phyloP scores from a whole-genome alignment of 2,888 invertebrate species.

The Aelia acuminata region DNA sequence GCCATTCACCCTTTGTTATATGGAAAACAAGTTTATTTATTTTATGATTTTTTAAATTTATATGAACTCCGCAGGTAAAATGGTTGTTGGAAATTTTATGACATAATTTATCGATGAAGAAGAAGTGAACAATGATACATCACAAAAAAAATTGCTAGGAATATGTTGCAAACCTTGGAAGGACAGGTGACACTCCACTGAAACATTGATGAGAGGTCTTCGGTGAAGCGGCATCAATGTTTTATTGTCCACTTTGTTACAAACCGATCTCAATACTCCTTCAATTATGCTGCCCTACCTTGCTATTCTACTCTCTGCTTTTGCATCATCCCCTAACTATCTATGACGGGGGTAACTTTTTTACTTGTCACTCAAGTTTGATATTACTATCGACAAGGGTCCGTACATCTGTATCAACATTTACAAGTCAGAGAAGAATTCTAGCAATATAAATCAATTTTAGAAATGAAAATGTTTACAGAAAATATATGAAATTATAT shows the following conservation, averaged over 20 bases:
- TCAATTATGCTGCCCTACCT: conserved; percentile 1
- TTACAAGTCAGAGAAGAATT: not conserved
- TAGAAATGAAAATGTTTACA: not conserved
- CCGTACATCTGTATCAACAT: not conserved
- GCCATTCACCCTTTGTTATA: no score
- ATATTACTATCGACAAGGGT: not conserved
- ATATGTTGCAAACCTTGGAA: not conserved
- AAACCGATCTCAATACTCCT: not conserved
- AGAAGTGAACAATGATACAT: not conserved
- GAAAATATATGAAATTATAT: no score
- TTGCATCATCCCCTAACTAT: not conserved
- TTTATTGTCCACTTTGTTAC: not conserved
- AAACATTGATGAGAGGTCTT: not conserved
- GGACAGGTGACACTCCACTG: not conserved
- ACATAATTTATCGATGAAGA: not conserved
- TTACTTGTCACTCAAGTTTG: not conserved
- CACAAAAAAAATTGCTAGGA: not conserved
- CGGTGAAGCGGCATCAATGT: not conserved
- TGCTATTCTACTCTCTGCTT: not conserved
- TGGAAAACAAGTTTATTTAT: no score
- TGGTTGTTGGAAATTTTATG: not conserved
- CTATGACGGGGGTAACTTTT: not conserved
- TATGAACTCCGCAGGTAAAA: not conserved
- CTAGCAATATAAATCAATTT: not conserved
- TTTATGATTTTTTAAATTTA: not conserved